Conservation (phyloP, 1,140 invertebrate species). For the Ceratina japonica region DNA sequence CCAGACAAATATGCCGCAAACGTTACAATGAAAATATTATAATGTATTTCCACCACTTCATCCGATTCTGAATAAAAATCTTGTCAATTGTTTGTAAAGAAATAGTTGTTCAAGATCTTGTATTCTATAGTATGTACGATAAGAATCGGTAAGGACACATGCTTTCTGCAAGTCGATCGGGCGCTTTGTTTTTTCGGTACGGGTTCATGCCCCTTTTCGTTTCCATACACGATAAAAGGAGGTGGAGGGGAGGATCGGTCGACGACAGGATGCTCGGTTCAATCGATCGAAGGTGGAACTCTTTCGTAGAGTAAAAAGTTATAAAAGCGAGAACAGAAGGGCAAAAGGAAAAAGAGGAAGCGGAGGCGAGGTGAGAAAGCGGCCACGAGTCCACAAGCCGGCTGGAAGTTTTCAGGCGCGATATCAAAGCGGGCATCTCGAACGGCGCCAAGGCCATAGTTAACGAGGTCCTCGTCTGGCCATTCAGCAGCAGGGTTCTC, state of each 20-base stretch:
- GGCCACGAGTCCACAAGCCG: slow-evolving; percentile 47
- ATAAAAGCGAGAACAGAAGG: neutral
- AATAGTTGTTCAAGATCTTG: neutral
- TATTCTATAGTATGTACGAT: too few species aligned
- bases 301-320: slow-evolving; percentile 16
- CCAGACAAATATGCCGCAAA: slow-evolving; percentile 3
- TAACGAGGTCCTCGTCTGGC: slow-evolving; percentile 70
- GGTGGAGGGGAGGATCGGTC: neutral
- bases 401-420: slow-evolving; percentile 53
- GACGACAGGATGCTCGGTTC: slow-evolving; percentile 12
- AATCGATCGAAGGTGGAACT: slow-evolving; percentile 32
- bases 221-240: too few species aligned
- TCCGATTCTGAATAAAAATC: neutral
- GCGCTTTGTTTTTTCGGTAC: too few species aligned
- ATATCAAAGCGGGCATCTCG: slow-evolving; percentile 69
- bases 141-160: too few species aligned
- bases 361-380: slow-evolving; percentile 40
- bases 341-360: neutral
- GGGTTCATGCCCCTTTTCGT: too few species aligned
- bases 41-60: neutral
- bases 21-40: neutral
- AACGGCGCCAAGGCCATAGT: slow-evolving; percentile 68
- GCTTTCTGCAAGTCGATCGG: neutral
- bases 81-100: neutral
- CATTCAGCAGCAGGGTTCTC: slow-evolving; percentile 62